These are phyloP conservation scores for Meandrina meandrites DNA, from an alignment of 92 coral and sea anemone genomes.

Conservation along the genomic window DNA sequence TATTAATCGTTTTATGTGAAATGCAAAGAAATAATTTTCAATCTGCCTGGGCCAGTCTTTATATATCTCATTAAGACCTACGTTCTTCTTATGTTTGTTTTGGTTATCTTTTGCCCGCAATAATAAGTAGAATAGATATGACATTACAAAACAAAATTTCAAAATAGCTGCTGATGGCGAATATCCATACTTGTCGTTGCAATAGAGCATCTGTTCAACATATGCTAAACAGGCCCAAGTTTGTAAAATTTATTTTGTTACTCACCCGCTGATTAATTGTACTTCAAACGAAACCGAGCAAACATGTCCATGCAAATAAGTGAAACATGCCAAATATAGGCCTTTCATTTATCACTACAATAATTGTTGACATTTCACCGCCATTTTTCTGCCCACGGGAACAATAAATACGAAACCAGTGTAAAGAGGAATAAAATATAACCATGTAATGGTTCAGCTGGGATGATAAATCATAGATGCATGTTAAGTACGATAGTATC, in stretches of 20 bases:
- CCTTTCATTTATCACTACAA: neutral
- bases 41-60: neutral
- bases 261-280: neutral
- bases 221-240: neutral
- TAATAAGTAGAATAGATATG: neutral
- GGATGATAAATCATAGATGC: too few relatives aligned
- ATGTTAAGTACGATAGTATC: too few relatives aligned
- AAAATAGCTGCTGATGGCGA: neutral
- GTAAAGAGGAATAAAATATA: too few relatives aligned
- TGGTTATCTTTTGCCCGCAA: too few relatives aligned
- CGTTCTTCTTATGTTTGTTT: neutral
- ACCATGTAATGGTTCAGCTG: too few relatives aligned
- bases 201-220: neutral
- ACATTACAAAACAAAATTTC: neutral
- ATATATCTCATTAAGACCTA: too few relatives aligned
- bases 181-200: neutral
- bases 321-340: neutral
- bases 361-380: neutral
- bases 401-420: too few relatives aligned
- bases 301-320: neutral
- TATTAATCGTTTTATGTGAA: neutral
- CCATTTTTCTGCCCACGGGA: neutral
- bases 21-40: neutral
- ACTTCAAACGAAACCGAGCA: neutral
- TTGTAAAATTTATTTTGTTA: too few relatives aligned